phyloP scores from a whole-genome alignment of 1,140 invertebrate species.

The Leguminivora glycinivorella region DNA sequence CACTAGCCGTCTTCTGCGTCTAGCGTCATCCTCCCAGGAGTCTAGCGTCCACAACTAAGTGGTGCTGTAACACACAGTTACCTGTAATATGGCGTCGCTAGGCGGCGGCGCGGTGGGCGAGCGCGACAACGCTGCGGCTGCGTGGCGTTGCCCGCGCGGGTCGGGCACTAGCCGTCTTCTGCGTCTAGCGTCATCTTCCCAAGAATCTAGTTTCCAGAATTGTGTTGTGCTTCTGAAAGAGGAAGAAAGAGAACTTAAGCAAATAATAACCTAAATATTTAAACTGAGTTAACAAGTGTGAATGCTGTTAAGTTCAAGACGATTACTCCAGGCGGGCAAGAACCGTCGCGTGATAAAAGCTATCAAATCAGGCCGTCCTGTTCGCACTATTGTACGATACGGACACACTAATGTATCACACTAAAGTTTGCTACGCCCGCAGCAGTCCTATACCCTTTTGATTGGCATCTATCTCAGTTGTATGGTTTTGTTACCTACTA shows the following conservation, averaged over 20 bases:
- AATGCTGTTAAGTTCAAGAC: too few species aligned
- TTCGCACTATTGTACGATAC: too few species aligned
- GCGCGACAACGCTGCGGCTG: slow-evolving; percentile 94
- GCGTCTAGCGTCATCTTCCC: slow-evolving; percentile 99
- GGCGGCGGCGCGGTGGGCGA: slow-evolving; percentile 92
- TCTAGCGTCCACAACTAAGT: slow-evolving; percentile 95
- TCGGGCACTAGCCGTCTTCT: slow-evolving; percentile 97
- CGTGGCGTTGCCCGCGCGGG: slow-evolving; percentile 94
- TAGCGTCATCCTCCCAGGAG: slow-evolving; percentile 99
- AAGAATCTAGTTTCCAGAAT: slow-evolving; percentile 98
- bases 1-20: slow-evolving; percentile 95
- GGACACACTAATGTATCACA: too few species aligned
- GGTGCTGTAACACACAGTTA: slow-evolving; percentile 51
- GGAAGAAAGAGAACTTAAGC: background rate
- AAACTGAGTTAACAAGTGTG: too few species aligned
- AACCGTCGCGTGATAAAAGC: too few species aligned
- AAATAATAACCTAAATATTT: too few species aligned
- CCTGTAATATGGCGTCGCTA: slow-evolving; percentile 94
- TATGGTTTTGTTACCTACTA: too few species aligned
- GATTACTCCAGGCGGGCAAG: too few species aligned
- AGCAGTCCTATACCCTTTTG: too few species aligned
- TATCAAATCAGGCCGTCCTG: too few species aligned
- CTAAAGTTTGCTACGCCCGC: too few species aligned
- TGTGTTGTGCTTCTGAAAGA: slow-evolving; percentile 41
- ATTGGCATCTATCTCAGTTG: slow-evolving; percentile 52